These are phyloP conservation scores for Apamea monoglypha DNA, from an alignment of 2,888 invertebrate genomes.

Conservation along the genomic window DNA sequence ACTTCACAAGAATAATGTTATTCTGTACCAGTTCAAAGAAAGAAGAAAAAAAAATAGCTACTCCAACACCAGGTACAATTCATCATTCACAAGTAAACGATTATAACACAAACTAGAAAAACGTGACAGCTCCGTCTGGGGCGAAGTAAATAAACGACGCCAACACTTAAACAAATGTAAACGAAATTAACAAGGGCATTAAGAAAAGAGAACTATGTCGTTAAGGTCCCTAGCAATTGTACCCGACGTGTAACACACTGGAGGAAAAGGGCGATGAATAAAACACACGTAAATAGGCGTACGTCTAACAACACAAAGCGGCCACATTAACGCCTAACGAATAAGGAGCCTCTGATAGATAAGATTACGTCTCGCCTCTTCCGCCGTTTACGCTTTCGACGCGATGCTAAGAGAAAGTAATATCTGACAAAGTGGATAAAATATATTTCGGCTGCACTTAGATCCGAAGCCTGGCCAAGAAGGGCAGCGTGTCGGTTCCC, in stretches of 20 bases:
- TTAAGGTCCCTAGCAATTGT: conserved; percentile 80
- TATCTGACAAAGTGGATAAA: conserved; percentile 86
- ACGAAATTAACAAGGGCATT: conserved; percentile 82
- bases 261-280: conserved; percentile 85
- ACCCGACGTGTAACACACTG: conserved; percentile 77
- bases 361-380: conserved; percentile 82
- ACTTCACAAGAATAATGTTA: conserved; percentile 16
- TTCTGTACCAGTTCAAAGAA: conserved; percentile 26
- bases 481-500: conserved; percentile 85
- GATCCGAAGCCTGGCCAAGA: conserved; percentile 78
- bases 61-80: conserved; percentile 39
- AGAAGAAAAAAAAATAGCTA: conserved; percentile 37
- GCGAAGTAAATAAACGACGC: conserved; percentile 72
- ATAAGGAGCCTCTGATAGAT: conserved; percentile 85
- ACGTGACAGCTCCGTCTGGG: conserved; percentile 65
- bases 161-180: conserved; percentile 79
- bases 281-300: conserved; percentile 85
- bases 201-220: conserved; percentile 82
- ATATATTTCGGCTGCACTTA: conserved; percentile 88
- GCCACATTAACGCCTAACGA: conserved; percentile 86
- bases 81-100: conserved; percentile 60
- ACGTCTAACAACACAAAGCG: conserved; percentile 80
- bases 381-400: conserved; percentile 79
- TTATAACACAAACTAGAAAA: conserved; percentile 56
- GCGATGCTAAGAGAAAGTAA: conserved; percentile 85